phyloP scores from a whole-genome alignment of 2,888 invertebrate genomes.

The Nemapogon koenigi region DNA sequence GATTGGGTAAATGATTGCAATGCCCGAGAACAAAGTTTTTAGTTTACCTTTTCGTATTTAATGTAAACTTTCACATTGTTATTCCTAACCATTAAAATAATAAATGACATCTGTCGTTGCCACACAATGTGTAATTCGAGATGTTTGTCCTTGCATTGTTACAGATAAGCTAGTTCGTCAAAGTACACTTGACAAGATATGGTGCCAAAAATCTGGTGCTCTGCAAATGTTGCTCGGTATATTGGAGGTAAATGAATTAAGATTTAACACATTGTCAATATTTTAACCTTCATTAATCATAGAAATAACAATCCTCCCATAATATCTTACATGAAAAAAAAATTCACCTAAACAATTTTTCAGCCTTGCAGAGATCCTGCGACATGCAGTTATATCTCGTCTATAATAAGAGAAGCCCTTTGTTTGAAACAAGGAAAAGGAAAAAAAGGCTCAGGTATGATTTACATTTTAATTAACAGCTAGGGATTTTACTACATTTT shows the following conservation, averaged over 20 bases:
- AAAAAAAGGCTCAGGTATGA: constrained; percentile 49
- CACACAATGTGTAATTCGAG: too few species aligned
- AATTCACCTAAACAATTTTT: constrained; percentile 18
- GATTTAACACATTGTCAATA: too few species aligned
- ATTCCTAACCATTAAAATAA: too few species aligned
- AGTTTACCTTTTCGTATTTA: too few species aligned
- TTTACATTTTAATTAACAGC: background rate
- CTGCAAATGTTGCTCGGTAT: constrained; percentile 59
- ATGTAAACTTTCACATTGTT: too few species aligned
- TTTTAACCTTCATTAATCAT: too few species aligned
- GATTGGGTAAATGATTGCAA: too few species aligned
- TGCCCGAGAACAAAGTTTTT: too few species aligned
- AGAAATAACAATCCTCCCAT: too few species aligned
- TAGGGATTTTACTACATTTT: too few species aligned
- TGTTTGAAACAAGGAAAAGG: constrained; percentile 64
- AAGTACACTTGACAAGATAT: constrained; percentile 62
- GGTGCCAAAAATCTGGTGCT: constrained; percentile 63
- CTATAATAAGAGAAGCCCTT: constrained; percentile 66
- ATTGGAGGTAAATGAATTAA: constrained; percentile 65
- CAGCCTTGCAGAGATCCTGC: constrained; percentile 63
- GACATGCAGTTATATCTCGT: constrained; percentile 59
- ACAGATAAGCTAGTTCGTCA: constrained; percentile 66
- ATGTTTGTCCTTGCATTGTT: constrained; percentile 23
- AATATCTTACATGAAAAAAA: background rate
- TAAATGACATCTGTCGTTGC: too few species aligned